These are phyloP conservation scores for Hystrix cristata DNA, from an alignment of 2,113 vertebrate genomes.

Conservation along the genomic window DNA sequence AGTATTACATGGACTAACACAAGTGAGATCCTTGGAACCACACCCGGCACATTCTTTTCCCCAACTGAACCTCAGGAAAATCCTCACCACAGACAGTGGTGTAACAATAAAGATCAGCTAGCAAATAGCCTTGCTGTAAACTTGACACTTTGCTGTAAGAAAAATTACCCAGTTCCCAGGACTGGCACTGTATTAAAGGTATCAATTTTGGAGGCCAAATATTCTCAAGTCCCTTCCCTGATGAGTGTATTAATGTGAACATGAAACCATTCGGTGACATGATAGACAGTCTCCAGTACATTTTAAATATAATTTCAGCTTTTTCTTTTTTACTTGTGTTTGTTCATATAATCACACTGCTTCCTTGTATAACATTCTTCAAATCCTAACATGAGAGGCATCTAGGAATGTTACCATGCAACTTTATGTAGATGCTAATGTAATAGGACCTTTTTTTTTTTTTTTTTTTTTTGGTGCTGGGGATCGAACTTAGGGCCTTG, in stretches of 20 bases:
- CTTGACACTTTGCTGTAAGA: background rate
- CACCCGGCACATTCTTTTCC: background rate
- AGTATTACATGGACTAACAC: background rate
- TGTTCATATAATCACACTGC: constrained; percentile 43
- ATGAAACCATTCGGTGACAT: constrained; percentile 12
- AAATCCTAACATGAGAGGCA: constrained; percentile 25
- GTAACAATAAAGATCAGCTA: background rate
- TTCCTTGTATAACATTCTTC: constrained; percentile 17
- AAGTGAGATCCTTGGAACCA: constrained; percentile 50
- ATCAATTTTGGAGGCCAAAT: background rate
- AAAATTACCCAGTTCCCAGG: background rate
- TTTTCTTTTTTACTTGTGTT: constrained; percentile 51
- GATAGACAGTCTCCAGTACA: constrained; percentile 14
- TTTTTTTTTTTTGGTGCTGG: no score
- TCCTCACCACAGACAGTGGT: background rate
- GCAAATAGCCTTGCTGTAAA: background rate
- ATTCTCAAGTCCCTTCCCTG: background rate
- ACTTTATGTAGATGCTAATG: constrained; percentile 4
- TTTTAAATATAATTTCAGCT: constrained; percentile 49
- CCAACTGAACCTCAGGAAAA: background rate
- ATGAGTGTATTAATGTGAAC: constrained; percentile 14
- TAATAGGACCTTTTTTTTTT: constrained; percentile 8
- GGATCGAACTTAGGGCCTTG: no score
- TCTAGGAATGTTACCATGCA: background rate
- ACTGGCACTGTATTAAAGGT: background rate